Percentiles rank a stretch among this genome's conserved stretches.
Evolutionary conservation across 2,113 vertebrate species (phyloP).

Genomic region (Sakesphorus luctuosus): DNA sequence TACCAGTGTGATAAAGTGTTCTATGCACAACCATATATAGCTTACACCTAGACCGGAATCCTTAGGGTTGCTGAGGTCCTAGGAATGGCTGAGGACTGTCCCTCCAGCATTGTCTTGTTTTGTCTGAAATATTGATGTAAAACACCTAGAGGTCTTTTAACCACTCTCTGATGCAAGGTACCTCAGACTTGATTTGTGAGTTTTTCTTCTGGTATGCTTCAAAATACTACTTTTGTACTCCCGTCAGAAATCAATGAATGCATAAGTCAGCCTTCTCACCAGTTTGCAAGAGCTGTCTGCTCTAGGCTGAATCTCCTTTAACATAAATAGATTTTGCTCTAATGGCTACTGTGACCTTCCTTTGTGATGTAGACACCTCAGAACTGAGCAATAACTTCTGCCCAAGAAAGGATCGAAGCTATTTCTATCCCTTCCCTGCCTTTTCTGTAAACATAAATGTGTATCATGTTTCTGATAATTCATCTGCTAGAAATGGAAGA

Average conservation of each 20-base stretch:
- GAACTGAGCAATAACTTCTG: not conserved
- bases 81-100: not conserved
- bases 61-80: not conserved
- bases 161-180: not conserved
- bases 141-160: not conserved
- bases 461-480: not conserved
- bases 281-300: not conserved
- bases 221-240: not conserved
- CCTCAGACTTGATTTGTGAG: not conserved
- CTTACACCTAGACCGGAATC: not conserved
- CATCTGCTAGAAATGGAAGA: not conserved
- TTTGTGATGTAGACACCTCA: not conserved
- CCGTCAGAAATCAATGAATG: not conserved
- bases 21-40: not conserved
- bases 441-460: not conserved
- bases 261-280: not conserved
- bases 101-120: not conserved
- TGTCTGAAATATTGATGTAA: not conserved
- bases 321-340: slow-evolving; percentile 12
- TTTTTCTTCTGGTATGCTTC: not conserved
- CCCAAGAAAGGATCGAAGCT: not conserved
- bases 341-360: not conserved
- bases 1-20: not conserved
- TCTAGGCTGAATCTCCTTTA: not conserved
- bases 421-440: not conserved